These are phyloP conservation scores for Castor canadensis DNA, from an alignment of 2,113 vertebrate genomes.

Conservation along the genomic window DNA sequence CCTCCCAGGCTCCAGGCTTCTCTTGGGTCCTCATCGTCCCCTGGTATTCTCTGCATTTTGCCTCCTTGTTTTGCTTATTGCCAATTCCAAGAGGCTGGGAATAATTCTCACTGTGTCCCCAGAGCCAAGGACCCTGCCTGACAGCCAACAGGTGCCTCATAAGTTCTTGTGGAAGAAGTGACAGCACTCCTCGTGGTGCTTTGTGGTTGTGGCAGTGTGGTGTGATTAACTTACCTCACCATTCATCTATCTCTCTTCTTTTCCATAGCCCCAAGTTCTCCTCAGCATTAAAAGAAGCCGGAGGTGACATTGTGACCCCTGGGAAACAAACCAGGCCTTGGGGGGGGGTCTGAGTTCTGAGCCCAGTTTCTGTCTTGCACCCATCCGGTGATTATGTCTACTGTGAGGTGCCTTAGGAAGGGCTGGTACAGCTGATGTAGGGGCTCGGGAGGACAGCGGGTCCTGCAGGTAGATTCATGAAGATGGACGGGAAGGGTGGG, in stretches of 20 bases:
- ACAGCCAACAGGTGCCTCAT: too few relatives aligned
- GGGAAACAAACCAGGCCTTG: background rate
- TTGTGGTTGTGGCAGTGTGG: background rate
- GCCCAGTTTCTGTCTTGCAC: background rate
- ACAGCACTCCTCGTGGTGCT: background rate
- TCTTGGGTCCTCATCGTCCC: background rate
- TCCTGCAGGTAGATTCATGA: background rate
- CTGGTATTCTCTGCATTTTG: background rate
- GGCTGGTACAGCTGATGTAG: background rate
- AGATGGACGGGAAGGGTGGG: background rate
- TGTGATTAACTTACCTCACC: background rate
- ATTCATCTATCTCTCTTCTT: background rate
- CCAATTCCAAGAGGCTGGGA: background rate
- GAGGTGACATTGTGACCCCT: background rate
- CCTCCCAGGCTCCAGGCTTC: background rate
- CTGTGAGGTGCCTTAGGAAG: background rate
- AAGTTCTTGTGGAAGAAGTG: background rate
- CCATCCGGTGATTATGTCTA: background rate
- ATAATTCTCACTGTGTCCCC: background rate
- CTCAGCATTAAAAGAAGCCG: background rate
- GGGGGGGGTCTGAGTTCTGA: background rate
- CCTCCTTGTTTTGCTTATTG: background rate
- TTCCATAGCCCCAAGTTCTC: background rate
- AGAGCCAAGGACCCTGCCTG: background rate
- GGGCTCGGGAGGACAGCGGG: background rate